A percentile compares a stretch with the other conserved stretches of the same genome.
Conservation (phyloP, 2,113 vertebrate species). For the Symphodus melops region DNA sequence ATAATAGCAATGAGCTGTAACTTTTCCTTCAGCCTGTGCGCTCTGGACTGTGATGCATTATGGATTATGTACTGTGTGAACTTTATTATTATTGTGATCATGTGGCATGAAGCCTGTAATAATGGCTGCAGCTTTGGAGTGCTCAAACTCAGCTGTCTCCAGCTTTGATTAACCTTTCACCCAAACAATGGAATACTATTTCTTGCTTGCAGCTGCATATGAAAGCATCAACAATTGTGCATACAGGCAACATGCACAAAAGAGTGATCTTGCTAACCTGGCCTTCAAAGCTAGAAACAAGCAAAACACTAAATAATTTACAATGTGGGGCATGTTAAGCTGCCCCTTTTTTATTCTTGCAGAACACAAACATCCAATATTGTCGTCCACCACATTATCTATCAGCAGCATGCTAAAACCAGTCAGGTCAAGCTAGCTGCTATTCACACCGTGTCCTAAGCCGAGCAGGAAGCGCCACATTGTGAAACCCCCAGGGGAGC, state of each 20-base stretch:
- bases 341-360: constrained; percentile 21
- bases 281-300: neutral
- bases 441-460: constrained; percentile 49
- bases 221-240: constrained; percentile 4
- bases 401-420: constrained; percentile 25
- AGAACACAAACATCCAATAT: constrained; percentile 37
- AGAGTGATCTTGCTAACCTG: constrained; percentile 1
- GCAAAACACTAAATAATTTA: constrained; percentile 19
- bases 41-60: constrained; percentile 61
- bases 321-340: constrained; percentile 8
- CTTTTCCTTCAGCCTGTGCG: constrained; percentile 59
- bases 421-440: constrained; percentile 32
- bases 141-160: constrained; percentile 41
- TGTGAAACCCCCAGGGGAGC: constrained; percentile 40
- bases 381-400: constrained; percentile 19
- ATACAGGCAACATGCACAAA: neutral
- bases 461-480: constrained; percentile 27
- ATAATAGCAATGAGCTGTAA: constrained; percentile 65
- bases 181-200: neutral
- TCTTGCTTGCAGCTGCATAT: constrained; percentile 17
- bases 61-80: constrained; percentile 62
- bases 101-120: constrained; percentile 71
- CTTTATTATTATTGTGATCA: constrained; percentile 69
- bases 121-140: constrained; percentile 48
- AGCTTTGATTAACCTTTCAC: constrained; percentile 65